A percentile compares a stretch with the other conserved stretches of the same genome.
These are phyloP conservation scores for Ptychadena robeensis DNA, from an alignment of 2,797 vertebrate species.

Conservation along the genomic window DNA sequence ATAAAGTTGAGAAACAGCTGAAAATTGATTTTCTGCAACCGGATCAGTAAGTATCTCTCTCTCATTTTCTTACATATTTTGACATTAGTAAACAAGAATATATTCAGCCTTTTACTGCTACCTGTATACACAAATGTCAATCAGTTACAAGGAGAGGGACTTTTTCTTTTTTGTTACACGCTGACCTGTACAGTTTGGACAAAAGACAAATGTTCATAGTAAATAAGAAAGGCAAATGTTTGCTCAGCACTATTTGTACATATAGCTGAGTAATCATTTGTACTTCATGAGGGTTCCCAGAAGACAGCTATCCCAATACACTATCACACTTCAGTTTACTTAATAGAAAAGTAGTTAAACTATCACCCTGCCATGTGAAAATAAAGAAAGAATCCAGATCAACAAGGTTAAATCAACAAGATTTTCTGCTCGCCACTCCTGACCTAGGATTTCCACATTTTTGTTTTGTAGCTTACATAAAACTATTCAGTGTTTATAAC, in stretches of 20 bases:
- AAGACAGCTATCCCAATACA: background rate
- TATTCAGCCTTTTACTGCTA: background rate
- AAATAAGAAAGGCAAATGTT: background rate
- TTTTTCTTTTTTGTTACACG: background rate
- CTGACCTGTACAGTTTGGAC: background rate
- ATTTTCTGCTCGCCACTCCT: too few relatives aligned
- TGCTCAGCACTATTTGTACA: background rate
- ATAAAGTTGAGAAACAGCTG: conserved; percentile 69
- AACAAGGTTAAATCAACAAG: too few relatives aligned
- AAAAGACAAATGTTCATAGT: background rate
- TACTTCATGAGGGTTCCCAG: background rate
- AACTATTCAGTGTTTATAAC: too few relatives aligned
- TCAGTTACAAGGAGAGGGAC: background rate
- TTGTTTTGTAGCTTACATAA: too few relatives aligned
- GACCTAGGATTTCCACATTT: too few relatives aligned
- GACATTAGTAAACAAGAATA: background rate
- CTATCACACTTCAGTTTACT: too few relatives aligned
- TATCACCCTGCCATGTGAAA: too few relatives aligned
- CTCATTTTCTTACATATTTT: background rate
- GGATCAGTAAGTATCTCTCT: conserved; percentile 74
- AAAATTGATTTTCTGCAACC: conserved; percentile 78
- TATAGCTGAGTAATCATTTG: background rate
- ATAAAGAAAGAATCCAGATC: too few relatives aligned
- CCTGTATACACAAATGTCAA: background rate
- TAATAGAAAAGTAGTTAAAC: too few relatives aligned